phyloP scores from a whole-genome alignment of 2,797 vertebrate genomes.

The Lutjanus argentimaculatus region DNA sequence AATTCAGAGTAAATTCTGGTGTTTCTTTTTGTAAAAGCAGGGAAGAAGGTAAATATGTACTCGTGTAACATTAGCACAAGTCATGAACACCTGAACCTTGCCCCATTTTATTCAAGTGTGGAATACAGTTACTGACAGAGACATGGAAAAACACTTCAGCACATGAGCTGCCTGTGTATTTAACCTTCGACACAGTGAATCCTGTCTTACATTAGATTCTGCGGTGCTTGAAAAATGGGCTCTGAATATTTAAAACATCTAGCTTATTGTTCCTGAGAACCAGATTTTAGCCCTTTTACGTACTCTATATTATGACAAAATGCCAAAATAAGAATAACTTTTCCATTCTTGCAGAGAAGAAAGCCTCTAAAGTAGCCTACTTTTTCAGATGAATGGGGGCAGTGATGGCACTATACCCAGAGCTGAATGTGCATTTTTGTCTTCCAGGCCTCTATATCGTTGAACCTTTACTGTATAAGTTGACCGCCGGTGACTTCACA shows the following conservation, averaged over 20 bases:
- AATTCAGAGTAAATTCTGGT: neutral
- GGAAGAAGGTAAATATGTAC: neutral
- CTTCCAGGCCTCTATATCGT: slow-evolving; percentile 25
- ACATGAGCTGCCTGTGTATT: slow-evolving; percentile 13
- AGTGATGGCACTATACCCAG: slow-evolving; percentile 41
- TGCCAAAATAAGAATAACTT: no score
- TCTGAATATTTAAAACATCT: slow-evolving; percentile 27
- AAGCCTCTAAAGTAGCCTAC: neutral
- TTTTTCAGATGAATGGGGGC: slow-evolving; percentile 24
- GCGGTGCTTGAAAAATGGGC: slow-evolving; percentile 10
- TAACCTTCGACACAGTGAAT: slow-evolving; percentile 34
- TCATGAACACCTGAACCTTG: neutral
- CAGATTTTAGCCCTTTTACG: neutral
- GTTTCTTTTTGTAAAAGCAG: neutral
- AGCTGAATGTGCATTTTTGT: slow-evolving; percentile 71
- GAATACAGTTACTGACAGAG: slow-evolving; percentile 25
- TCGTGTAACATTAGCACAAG: neutral
- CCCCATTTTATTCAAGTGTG: slow-evolving; percentile 4
- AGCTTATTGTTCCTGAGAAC: slow-evolving; percentile 9
- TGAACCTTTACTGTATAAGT: slow-evolving; percentile 62
- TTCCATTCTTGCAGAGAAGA: slow-evolving; percentile 3
- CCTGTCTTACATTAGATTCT: slow-evolving; percentile 15
- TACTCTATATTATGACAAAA: neutral
- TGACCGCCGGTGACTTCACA: slow-evolving; percentile 73
- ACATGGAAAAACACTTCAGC: slow-evolving; percentile 46